A percentile compares a stretch with the other conserved stretches of the same genome.
Conservation (phyloP, 2,113 vertebrate species). For the Fulica atra region DNA sequence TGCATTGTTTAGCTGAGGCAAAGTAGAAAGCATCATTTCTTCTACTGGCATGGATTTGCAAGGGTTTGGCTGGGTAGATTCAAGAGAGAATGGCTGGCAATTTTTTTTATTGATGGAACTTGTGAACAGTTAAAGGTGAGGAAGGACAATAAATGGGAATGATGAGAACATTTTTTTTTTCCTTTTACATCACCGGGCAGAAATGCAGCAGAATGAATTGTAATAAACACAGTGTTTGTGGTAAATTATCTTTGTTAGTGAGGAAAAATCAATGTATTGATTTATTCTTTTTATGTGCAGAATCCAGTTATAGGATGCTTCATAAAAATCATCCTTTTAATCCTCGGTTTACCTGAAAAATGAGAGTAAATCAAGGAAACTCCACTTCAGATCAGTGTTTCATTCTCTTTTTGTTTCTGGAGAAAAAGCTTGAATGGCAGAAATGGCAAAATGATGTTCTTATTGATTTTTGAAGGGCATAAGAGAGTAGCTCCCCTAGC, state of each 20-base stretch:
- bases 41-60: conserved; percentile 78
- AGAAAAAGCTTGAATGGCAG: not conserved
- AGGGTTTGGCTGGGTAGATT: conserved; percentile 71
- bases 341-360: not conserved
- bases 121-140: conserved; percentile 80
- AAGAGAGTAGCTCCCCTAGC: not conserved
- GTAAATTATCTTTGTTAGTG: conserved; percentile 64
- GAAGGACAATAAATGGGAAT: conserved; percentile 16
- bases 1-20: conserved; percentile 77
- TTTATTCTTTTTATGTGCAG: conserved; percentile 9
- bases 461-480: conserved; percentile 12
- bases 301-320: conserved; percentile 23
- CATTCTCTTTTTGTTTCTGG: not conserved
- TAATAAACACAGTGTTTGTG: conserved; percentile 26
- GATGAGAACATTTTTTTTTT: not conserved
- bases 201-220: conserved; percentile 36
- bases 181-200: conserved; percentile 3
- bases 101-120: conserved; percentile 83
- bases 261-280: conserved; percentile 48
- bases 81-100: conserved; percentile 78
- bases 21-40: conserved; percentile 74
- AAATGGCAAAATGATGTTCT: conserved; percentile 38
- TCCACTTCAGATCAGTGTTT: not conserved
- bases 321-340: conserved; percentile 55
- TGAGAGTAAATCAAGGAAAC: conserved; percentile 7